Conservation (phyloP, 2,797 vertebrate species). For the Lophius americanus region DNA sequence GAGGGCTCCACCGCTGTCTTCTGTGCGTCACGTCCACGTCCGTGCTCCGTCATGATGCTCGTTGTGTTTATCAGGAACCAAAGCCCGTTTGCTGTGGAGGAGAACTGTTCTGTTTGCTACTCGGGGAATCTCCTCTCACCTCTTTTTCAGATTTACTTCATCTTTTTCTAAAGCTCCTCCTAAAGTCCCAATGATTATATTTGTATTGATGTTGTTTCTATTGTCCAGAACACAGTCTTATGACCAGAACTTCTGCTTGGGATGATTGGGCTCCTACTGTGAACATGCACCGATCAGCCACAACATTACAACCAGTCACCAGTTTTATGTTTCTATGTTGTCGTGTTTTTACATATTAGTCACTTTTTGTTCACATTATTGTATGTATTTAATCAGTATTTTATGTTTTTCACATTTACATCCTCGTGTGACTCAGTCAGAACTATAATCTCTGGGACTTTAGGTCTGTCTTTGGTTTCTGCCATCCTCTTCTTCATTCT, state of each 20-base stretch:
- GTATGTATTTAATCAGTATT: too few species aligned
- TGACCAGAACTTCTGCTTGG: too few species aligned
- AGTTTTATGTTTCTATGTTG: too few species aligned
- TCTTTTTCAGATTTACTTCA: slow-evolving; percentile 30
- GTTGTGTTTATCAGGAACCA: slow-evolving; percentile 29
- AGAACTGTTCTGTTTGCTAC: slow-evolving; percentile 40
- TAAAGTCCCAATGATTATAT: neutral
- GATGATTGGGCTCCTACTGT: too few species aligned
- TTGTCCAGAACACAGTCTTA: too few species aligned
- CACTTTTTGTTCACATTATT: too few species aligned
- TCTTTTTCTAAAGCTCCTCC: neutral
- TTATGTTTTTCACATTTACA: neutral
- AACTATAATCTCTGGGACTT: slow-evolving; percentile 39
- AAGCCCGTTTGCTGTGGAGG: slow-evolving; percentile 10
- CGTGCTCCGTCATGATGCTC: slow-evolving; percentile 13
- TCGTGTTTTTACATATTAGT: too few species aligned
- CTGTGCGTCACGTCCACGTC: slow-evolving; percentile 2
- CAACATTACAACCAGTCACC: too few species aligned
- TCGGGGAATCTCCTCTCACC: slow-evolving; percentile 28
- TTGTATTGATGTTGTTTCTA: too few species aligned
- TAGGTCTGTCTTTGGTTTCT: neutral
- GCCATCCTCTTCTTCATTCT: neutral
- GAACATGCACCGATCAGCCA: too few species aligned
- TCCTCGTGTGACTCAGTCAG: neutral
- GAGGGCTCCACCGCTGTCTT: too few species aligned